Evolutionary conservation across 2,888 invertebrate species (phyloP).

Genomic region (Nudaria mundana): DNA sequence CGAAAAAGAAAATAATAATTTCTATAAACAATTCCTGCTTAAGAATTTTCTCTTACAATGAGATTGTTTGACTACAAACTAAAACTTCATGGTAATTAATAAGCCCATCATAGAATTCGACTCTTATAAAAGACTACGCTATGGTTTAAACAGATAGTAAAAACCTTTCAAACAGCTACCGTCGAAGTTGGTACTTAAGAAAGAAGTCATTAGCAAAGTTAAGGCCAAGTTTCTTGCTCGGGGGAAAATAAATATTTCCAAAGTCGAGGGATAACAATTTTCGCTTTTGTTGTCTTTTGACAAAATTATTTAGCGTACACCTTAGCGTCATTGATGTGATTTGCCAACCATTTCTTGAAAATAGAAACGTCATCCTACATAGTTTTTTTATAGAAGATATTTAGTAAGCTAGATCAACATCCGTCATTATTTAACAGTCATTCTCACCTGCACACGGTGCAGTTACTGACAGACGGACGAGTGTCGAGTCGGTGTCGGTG

Average conservation of each 20-base stretch:
- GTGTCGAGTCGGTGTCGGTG: too few relatives aligned
- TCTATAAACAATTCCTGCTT: too few relatives aligned
- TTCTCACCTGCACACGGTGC: too few relatives aligned
- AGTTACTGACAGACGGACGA: too few relatives aligned
- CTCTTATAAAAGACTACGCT: constrained; percentile 55
- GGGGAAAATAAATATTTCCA: constrained; percentile 71
- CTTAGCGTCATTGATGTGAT: constrained; percentile 34
- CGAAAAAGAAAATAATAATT: background rate
- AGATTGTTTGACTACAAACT: too few relatives aligned
- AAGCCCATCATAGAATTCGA: constrained; percentile 37
- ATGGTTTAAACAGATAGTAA: constrained; percentile 67
- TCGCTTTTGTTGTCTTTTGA: constrained; percentile 53
- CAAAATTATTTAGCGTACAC: constrained; percentile 48
- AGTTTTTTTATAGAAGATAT: too few relatives aligned
- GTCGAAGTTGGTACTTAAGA: constrained; percentile 63
- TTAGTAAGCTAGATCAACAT: too few relatives aligned
- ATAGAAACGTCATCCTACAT: background rate
- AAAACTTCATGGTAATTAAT: constrained; percentile 23
- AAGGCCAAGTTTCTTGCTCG: constrained; percentile 55
- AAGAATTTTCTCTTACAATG: too few relatives aligned
- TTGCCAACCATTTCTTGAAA: constrained; percentile 24
- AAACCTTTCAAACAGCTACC: constrained; percentile 58
- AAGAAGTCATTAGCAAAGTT: constrained; percentile 76
- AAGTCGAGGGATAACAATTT: constrained; percentile 60
- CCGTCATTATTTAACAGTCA: too few relatives aligned